A percentile compares a stretch with the other conserved stretches of the same genome.
Conservation (phyloP, 2,888 invertebrate genomes). For the Volucella inanis region DNA sequence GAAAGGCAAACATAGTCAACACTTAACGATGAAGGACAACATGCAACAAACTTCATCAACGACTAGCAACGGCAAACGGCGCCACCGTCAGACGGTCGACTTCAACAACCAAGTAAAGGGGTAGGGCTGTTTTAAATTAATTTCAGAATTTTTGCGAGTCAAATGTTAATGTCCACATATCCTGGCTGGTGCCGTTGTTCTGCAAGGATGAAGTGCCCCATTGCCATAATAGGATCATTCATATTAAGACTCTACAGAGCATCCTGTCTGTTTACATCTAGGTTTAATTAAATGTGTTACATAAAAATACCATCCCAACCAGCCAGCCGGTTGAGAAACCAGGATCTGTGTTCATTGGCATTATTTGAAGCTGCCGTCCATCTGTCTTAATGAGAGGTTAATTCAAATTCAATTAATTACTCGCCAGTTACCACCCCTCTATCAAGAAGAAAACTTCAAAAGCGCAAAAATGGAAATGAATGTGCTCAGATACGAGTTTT, state of each 20-base stretch:
- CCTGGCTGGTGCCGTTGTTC: slow-evolving; percentile 5
- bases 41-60: slow-evolving; percentile 70
- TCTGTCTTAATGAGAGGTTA: slow-evolving; percentile 64
- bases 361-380: slow-evolving; percentile 11
- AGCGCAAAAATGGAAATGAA: slow-evolving; percentile 48
- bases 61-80: slow-evolving; percentile 10
- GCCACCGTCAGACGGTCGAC: slow-evolving; percentile 1
- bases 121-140: slow-evolving; percentile 65
- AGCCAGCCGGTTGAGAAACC: background rate
- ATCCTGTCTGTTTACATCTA: slow-evolving; percentile 36
- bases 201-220: slow-evolving; percentile 22
- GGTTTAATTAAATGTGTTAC: slow-evolving; percentile 62
- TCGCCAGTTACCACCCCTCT: slow-evolving; percentile 7
- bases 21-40: slow-evolving; percentile 58
- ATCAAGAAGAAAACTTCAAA: slow-evolving; percentile 23
- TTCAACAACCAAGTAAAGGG: slow-evolving; percentile 30
- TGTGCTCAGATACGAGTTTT: slow-evolving; percentile 20
- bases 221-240: slow-evolving; percentile 5
- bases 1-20: slow-evolving; percentile 67
- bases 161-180: slow-evolving; percentile 55
- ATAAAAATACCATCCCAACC: slow-evolving; percentile 33
- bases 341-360: background rate
- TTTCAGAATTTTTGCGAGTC: slow-evolving; percentile 54
- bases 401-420: slow-evolving; percentile 73
- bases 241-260: slow-evolving; percentile 39